A percentile compares a stretch with the other conserved stretches of the same genome.
Evolutionary conservation across 2,888 invertebrate species (phyloP).

Genomic region (Synergus itoensis): DNA sequence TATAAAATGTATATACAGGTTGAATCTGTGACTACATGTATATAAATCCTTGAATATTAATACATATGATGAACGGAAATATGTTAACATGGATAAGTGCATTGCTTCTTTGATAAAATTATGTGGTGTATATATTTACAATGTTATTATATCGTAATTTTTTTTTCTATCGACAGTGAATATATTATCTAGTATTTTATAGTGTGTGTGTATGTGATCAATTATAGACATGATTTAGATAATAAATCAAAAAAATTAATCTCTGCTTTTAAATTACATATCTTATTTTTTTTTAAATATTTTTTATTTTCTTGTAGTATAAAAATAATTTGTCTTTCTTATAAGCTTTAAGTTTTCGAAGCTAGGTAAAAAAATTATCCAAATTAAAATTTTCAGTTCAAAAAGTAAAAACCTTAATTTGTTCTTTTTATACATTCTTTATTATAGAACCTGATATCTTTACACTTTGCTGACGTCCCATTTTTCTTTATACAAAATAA

Average conservation of each 20-base stretch:
- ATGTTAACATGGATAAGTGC: constrained; percentile 10
- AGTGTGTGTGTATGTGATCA: constrained; percentile 62
- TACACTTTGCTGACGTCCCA: not conserved
- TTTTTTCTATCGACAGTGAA: constrained; percentile 61
- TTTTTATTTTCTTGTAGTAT: not conserved
- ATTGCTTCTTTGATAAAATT: constrained; percentile 51
- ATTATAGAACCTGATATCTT: not conserved
- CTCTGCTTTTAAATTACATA: not conserved
- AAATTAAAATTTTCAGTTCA: too few relatives aligned
- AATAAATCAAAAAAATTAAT: constrained; percentile 62
- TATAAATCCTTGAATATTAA: constrained; percentile 19
- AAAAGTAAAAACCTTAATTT: too few relatives aligned
- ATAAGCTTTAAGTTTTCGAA: too few relatives aligned
- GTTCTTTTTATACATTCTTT: not conserved
- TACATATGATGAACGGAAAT: constrained; percentile 5
- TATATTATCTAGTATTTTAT: constrained; percentile 61
- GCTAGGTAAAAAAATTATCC: too few relatives aligned
- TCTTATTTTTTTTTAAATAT: not conserved
- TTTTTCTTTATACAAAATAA: not conserved
- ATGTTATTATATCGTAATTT: constrained; percentile 63
- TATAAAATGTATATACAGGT: constrained; percentile 29
- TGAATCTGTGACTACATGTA: constrained; percentile 32
- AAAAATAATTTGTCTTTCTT: too few relatives aligned
- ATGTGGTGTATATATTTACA: constrained; percentile 61
- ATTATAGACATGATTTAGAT: constrained; percentile 62